Evolutionary conservation across 2,797 vertebrate species (phyloP).

Genomic region (Momotus momota): DNA sequence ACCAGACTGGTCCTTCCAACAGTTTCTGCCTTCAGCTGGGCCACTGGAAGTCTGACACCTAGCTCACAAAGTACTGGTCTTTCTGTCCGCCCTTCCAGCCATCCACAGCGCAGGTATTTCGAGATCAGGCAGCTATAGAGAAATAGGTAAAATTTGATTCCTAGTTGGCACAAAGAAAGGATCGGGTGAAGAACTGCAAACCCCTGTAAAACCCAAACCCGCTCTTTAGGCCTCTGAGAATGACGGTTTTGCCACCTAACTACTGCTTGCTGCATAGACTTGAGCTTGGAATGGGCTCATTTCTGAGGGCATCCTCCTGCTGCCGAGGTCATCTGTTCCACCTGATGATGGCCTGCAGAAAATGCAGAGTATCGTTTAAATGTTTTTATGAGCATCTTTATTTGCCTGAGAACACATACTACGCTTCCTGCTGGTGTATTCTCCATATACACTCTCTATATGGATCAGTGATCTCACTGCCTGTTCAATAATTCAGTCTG

Average conservation of each 20-base stretch:
- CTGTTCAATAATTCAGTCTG: not conserved
- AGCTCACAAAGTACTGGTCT: not conserved
- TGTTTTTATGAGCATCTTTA: not conserved
- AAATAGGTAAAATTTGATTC: not conserved
- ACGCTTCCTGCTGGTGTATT: not conserved
- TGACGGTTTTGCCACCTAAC: not conserved
- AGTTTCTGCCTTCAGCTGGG: not conserved
- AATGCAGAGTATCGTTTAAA: not conserved
- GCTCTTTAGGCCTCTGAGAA: not conserved
- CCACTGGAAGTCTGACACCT: not conserved
- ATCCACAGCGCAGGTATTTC: not conserved
- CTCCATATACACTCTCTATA: accelerated
- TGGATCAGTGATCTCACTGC: not conserved
- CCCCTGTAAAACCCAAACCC: not conserved
- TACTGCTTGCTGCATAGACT: not conserved
- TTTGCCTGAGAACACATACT: not conserved
- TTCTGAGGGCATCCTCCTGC: not conserved
- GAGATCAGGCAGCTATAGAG: not conserved
- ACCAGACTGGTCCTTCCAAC: not conserved
- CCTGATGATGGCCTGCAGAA: not conserved
- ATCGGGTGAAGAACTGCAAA: not conserved
- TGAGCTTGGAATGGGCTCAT: accelerated
- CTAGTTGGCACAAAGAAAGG: not conserved
- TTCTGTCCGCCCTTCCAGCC: not conserved
- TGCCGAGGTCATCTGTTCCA: not conserved